Evolutionary conservation across 2,113 vertebrate genomes (phyloP), one percentile per base, ranked within the genome.

Genomic region (Monopterus albus): DNA sequence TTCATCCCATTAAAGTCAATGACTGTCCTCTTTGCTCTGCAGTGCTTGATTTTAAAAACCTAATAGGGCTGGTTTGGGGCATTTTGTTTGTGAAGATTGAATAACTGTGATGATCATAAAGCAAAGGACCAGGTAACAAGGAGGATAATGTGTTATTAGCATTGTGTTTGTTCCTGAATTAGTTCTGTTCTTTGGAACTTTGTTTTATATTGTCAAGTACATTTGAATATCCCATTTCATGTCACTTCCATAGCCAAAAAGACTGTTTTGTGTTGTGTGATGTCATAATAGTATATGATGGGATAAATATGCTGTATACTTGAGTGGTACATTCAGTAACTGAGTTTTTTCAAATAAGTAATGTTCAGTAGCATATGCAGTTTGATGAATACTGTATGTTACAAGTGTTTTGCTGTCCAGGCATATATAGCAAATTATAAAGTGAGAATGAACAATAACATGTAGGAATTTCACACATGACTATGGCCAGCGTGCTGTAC

Each of bases 1-100:
- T 89, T 93, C 92, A 93, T 93, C 90, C 90, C 85, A 93, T 94
- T 94, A 93, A 92, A 94, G 92, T 92, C 92, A 93, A 92, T 92
- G 88, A 92, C 91, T 92, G 91, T 93, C 91, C 88, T 88, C 72
- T 94, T 93, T 92, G 91, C 91, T 93, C 84, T 87, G 84, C 91
- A 91, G 79, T 88, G 86, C 89, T 91, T 91, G 80, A 91, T 92
- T 61, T 93, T 92, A 91, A 88, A 93, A 92, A 82, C 91, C 89
- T 92, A 91, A 93, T 85, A 86, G 85, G 90, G 83, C 79, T 91
- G 90, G 87, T 91, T 92, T 91, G 81, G 86, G 87, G 72, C 49
- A 8, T 88, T 91, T 90, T 89, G 84, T 90, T 91, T 77, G 71
- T 86, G 77, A 83, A 89, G 90, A 93, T 92, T 88, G 81, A 92